phyloP scores from a whole-genome alignment of 2,113 vertebrate genomes.

The Pelecanoides urinatrix region DNA sequence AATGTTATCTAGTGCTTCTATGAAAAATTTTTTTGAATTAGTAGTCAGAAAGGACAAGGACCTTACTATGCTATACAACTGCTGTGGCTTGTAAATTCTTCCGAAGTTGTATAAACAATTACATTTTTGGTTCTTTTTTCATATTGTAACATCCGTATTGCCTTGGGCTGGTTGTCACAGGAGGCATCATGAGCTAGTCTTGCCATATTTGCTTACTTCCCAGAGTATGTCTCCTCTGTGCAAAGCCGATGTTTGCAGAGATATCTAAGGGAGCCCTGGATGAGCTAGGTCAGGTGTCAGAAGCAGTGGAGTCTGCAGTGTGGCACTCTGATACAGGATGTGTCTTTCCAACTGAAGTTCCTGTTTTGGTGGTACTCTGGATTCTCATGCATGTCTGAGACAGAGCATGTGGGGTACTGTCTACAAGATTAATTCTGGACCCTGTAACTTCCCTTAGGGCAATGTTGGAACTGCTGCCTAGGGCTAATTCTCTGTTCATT shows the following conservation, averaged over 20 bases:
- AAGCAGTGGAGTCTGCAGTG: not conserved
- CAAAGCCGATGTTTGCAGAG: not conserved
- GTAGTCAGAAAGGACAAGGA: not conserved
- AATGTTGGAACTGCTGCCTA: not conserved
- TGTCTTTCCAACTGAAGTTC: not conserved
- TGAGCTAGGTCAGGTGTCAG: not conserved
- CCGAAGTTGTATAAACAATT: not conserved
- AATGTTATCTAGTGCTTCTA: not conserved
- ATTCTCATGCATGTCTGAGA: not conserved
- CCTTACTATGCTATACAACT: not conserved
- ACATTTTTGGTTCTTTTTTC: not conserved
- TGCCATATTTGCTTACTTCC: not conserved
- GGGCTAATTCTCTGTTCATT: not conserved
- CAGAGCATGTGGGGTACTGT: not conserved
- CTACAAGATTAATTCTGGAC: not conserved
- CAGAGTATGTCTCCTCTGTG: not conserved
- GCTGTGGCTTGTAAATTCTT: not conserved
- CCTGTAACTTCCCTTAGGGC: not conserved
- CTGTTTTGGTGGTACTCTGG: not conserved
- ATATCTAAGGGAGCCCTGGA: not conserved
- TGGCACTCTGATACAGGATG: not conserved
- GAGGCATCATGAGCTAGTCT: not conserved
- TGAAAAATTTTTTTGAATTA: not conserved
- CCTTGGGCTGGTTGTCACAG: not conserved
- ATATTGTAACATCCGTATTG: not conserved